Conservation (phyloP, 2,888 invertebrate genomes). For the Chaetoderma sp. region DNA sequence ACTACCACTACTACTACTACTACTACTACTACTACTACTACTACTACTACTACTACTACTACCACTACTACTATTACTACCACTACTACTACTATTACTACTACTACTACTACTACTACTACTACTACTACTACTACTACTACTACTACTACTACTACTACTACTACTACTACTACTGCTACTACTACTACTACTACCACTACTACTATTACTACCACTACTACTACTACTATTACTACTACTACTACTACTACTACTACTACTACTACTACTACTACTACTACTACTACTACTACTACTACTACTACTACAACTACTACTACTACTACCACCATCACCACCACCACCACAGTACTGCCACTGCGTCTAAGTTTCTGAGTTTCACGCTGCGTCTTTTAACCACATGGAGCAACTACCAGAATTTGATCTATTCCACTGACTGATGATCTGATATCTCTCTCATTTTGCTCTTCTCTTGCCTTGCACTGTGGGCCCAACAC, state of each 20-base stretch:
- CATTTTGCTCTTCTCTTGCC: too few relatives aligned
- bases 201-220: not conserved
- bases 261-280: not conserved
- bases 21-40: slow-evolving; percentile 22
- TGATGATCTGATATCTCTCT: too few relatives aligned
- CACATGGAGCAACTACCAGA: too few relatives aligned
- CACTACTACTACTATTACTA: slow-evolving; percentile 20
- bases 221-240: slow-evolving; percentile 8
- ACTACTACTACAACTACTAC: slow-evolving; percentile 1
- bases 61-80: slow-evolving; percentile 20
- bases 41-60: slow-evolving; percentile 21
- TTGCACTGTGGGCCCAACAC: too few relatives aligned
- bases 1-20: slow-evolving; percentile 21
- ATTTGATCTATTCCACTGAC: too few relatives aligned
- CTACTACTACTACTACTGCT: slow-evolving; percentile 21
- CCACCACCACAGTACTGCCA: too few relatives aligned
- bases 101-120: slow-evolving; percentile 22
- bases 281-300: slow-evolving; percentile 15
- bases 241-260: slow-evolving; percentile 13
- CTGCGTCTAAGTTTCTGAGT: too few relatives aligned
- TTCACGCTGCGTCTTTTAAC: too few relatives aligned
- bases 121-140: slow-evolving; percentile 18
- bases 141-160: slow-evolving; percentile 22
- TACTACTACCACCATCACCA: slow-evolving; percentile 18
- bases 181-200: slow-evolving; percentile 20